Evolutionary conservation across 2,797 vertebrate species (phyloP), one percentile per base, ranked within the genome.

Genomic region (Odontamblyopus lacepedii): DNA sequence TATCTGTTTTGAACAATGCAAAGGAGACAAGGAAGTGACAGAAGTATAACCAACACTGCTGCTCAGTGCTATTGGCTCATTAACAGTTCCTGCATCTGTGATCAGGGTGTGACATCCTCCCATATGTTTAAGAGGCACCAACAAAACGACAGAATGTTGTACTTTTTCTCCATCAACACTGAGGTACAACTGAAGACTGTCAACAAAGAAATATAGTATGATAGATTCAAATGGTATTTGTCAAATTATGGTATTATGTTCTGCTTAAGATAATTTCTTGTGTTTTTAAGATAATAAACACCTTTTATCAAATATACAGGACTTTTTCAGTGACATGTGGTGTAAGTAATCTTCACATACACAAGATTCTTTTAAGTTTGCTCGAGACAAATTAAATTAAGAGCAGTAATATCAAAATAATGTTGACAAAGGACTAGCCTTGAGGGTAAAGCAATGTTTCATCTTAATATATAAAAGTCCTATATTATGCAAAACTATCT

Each of bases 71-170:
- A 13, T 44, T 48, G 73, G 53, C 70, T 87, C 74, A 83, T 88
- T 84, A 82, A 78, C 78, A 87, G 78, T 44, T 74, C 19, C 59
- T 78, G 80, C 82, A 77, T 82, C 81, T 85, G 82, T 73, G 29
- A 70, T 75, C 73, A 66, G 61, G 65, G 56, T 70, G 57, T 72
- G 77, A 51, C 68, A 41, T 72, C 79, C 65, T 76, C 23, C 57
- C 27, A 53, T 65, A 41, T 71, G 0, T 67, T 69, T 30, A 32
- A 53, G 16, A 53, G 48, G 44, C 16, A 53, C 15, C 4, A 50
- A 12, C n/a, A 9, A 66, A 64, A 3, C 44, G 30, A 15, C 9
- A 44, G 35, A 23, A 6, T 29, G 51, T 75, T 59, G 72, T 59
- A 76, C 71, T 70, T 23, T n/a, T 53, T 18, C 51, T 53, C 16